Evolutionary conservation across 2,113 vertebrate genomes (phyloP).

Genomic region (Raphicerus campestris): DNA sequence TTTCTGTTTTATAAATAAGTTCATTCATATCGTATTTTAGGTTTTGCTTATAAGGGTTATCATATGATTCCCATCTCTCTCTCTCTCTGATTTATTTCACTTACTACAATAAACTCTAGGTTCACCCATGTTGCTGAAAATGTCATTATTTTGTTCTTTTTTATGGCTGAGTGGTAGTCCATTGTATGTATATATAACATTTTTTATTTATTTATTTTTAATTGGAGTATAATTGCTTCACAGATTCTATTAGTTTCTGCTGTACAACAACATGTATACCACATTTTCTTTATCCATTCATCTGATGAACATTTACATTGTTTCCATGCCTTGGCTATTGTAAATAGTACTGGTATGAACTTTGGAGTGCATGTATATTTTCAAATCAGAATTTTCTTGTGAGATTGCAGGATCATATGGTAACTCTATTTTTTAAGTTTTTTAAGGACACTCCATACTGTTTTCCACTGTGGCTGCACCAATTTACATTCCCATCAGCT

Average conservation of each 20-base stretch:
- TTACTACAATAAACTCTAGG: background rate
- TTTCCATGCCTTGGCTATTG: background rate
- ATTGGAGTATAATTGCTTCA: background rate
- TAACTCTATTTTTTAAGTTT: background rate
- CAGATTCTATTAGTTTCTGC: background rate
- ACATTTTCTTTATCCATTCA: background rate
- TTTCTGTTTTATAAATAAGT: background rate
- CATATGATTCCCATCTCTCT: background rate
- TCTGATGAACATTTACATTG: background rate
- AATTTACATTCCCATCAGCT: background rate
- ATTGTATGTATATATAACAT: background rate
- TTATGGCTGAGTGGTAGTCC: background rate
- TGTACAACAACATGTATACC: background rate
- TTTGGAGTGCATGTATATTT: background rate
- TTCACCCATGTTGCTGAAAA: background rate
- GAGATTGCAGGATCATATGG: background rate
- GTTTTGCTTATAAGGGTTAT: background rate
- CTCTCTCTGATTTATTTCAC: background rate
- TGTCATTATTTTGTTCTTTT: background rate
- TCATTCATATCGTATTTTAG: background rate
- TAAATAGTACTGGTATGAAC: background rate
- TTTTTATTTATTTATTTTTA: background rate
- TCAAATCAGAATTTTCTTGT: background rate
- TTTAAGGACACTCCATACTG: background rate
- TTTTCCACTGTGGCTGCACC: background rate